phyloP scores from a whole-genome alignment of 2,797 vertebrate genomes.

The Loris lydekkerianus region DNA sequence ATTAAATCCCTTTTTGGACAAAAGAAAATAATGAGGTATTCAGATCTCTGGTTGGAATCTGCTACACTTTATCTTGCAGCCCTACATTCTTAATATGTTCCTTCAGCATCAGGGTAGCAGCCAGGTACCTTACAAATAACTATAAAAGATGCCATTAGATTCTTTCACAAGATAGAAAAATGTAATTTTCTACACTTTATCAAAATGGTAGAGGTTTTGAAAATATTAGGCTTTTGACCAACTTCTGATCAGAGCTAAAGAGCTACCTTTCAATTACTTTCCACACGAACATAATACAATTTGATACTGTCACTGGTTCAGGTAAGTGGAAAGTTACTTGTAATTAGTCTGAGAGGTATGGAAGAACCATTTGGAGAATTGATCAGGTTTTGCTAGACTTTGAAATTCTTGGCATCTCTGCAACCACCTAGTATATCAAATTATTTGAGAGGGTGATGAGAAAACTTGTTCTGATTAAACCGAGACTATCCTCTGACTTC shows the following conservation, averaged over 20 bases:
- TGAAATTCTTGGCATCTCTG: slow-evolving; percentile 32
- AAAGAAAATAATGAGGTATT: neutral
- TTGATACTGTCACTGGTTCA: slow-evolving; percentile 60
- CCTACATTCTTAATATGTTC: slow-evolving; percentile 1
- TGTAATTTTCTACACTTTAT: slow-evolving; percentile 73
- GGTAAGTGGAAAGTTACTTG: slow-evolving; percentile 71
- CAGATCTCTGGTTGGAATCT: neutral
- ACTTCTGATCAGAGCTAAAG: slow-evolving; percentile 61
- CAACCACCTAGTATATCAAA: slow-evolving; percentile 11
- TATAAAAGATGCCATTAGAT: slow-evolving; percentile 60
- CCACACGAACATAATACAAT: slow-evolving; percentile 32
- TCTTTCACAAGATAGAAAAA: slow-evolving; percentile 73
- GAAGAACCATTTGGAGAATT: slow-evolving; percentile 47
- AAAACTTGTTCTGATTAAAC: slow-evolving; percentile 59
- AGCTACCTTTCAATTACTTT: slow-evolving; percentile 68
- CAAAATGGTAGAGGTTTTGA: slow-evolving; percentile 66
- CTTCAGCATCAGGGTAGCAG: neutral
- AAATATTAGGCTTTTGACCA: slow-evolving; percentile 76
- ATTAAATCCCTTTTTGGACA: neutral
- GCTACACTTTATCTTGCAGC: neutral
- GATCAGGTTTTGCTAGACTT: slow-evolving; percentile 50
- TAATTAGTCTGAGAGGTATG: slow-evolving; percentile 61
- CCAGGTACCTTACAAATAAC: slow-evolving; percentile 55
- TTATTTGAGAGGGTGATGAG: slow-evolving; percentile 60
- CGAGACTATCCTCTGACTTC: slow-evolving; percentile 36